A percentile compares a stretch with the other conserved stretches of the same genome.
phyloP scores from a whole-genome alignment of 1,140 invertebrate genomes.

The Adoxophyes honmai region DNA sequence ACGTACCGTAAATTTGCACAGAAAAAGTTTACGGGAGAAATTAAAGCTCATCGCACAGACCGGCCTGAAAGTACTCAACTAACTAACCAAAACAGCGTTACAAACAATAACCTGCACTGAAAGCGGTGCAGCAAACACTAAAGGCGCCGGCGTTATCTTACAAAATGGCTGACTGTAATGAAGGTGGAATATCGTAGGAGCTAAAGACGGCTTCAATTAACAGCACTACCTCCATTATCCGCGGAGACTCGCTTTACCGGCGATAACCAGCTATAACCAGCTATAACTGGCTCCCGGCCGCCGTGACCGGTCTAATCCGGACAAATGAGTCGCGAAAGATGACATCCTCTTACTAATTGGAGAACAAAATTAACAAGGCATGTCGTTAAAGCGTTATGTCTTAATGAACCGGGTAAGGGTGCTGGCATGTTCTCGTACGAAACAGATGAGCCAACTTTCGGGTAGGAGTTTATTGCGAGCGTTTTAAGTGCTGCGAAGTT shows the following conservation, averaged over 20 bases:
- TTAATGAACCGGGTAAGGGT: conserved; percentile 6
- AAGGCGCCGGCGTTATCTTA: background rate
- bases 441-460: too few relatives aligned
- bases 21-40: too few relatives aligned
- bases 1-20: too few relatives aligned
- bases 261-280: conserved; percentile 43
- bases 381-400: background rate
- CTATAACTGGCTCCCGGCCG: conserved; percentile 21
- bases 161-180: conserved; percentile 26
- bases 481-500: too few relatives aligned
- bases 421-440: too few relatives aligned
- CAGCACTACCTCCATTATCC: conserved; percentile 49
- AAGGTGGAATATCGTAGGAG: conserved; percentile 31
- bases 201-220: conserved; percentile 45
- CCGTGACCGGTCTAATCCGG: conserved; percentile 45
- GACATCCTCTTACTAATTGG: conserved; percentile 50
- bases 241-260: conserved; percentile 38
- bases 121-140: too few relatives aligned
- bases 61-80: background rate
- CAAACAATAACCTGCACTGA: too few relatives aligned
- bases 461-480: too few relatives aligned
- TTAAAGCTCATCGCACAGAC: background rate
- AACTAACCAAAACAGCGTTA: too few relatives aligned
- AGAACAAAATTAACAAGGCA: conserved; percentile 34
- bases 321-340: conserved; percentile 56